phyloP scores from a whole-genome alignment of 2,113 vertebrate species.

The Gnathonemus longibarbis region DNA sequence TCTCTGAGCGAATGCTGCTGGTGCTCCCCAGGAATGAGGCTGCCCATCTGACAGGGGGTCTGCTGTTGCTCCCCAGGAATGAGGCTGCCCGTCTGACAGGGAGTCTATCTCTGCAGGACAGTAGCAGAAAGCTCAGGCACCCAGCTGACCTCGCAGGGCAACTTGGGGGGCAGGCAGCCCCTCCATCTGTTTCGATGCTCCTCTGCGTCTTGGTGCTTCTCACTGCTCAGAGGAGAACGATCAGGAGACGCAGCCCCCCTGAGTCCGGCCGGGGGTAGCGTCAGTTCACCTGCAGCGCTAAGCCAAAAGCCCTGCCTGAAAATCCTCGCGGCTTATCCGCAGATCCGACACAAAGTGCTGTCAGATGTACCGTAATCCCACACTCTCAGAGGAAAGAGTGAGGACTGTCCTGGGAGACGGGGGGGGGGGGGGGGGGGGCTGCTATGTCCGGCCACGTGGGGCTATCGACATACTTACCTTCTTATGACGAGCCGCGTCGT shows the following conservation, averaged over 20 bases:
- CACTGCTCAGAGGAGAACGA: not conserved
- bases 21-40: not conserved
- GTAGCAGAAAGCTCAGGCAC: not conserved
- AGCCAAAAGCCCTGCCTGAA: slow-evolving; percentile 54
- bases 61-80: not conserved
- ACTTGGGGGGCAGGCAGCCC: not conserved
- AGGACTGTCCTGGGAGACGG: slow-evolving; percentile 25
- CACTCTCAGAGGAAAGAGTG: not conserved
- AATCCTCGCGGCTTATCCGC: slow-evolving; percentile 62
- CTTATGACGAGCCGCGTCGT: not conserved
- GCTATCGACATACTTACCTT: not conserved
- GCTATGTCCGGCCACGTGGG: not conserved
- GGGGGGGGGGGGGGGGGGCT: slow-evolving; percentile 29
- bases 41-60: not conserved
- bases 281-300: slow-evolving; percentile 30
- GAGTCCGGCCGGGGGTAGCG: not conserved
- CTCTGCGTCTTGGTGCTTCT: not conserved
- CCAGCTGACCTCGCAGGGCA: not conserved
- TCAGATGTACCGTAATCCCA: slow-evolving; percentile 63
- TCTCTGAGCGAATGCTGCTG: not conserved
- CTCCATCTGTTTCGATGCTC: not conserved
- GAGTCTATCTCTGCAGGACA: not conserved
- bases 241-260: not conserved
- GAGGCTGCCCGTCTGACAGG: not conserved
- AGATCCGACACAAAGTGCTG: slow-evolving; percentile 67